Base-by-base conservation (phyloP, 2,888 invertebrate genomes). In the Diaprepes abbreviatus region DNA sequence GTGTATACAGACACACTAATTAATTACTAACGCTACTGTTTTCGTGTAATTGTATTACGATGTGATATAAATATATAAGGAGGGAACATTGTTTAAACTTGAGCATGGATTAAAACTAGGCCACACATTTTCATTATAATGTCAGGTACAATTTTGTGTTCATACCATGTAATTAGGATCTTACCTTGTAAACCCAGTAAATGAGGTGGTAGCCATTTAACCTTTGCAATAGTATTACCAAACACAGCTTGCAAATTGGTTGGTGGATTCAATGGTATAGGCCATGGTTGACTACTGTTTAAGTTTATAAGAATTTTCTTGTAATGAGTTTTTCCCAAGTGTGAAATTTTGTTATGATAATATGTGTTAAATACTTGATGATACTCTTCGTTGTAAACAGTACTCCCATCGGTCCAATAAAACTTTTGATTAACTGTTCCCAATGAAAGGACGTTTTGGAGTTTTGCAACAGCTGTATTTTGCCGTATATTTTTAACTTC, bases 401-500 rank as follows among this genome's bases (percentile, higher is more conserved):
- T 89, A 58, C 88, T 87, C 0, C 93, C 94, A 78, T 93, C 92
- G 0, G 94, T 94, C 94, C 95, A 96, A 80, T 93, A 95, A 80
- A 95, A 94, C 9, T 92, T 86, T 5, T 92, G 92, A 78, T 92
- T 90, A 3, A 91, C 91, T 79, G 89, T 89, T 0, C 92, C 91
- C 69, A 95, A 85, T 3, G 94, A 94, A 6, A 90, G 86, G 0
- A 94, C 93, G 19, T 89, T 90, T 79, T 92, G 91, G 0, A 93
- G 92, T 78, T 93, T 93, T 9, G 71, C 55, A 10, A 54, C 21
- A 6, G 19, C 65, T 10, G 67, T 67, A 16, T 64, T 67, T 14
- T 86, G 89, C 55, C 93, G 87, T 58, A 94, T 89, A 80, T 95
- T 89, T 3, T 88, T 86, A 12, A 90, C 86, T 82, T 93, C 92